These are phyloP conservation scores for Leuciscus idus DNA, from an alignment of 2,113 vertebrate genomes.

Conservation along the genomic window DNA sequence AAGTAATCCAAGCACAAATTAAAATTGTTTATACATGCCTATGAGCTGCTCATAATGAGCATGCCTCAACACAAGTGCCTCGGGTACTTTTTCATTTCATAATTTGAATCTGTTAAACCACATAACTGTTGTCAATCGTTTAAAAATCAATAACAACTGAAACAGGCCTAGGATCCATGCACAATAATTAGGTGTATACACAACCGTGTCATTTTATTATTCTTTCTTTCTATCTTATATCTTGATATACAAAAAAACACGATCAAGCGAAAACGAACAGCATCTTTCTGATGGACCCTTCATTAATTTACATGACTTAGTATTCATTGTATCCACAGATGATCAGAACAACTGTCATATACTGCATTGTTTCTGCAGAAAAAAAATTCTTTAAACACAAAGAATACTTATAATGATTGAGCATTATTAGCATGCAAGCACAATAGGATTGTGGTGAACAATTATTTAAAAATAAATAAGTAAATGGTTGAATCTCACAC, in stretches of 20 bases:
- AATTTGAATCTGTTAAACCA: not conserved
- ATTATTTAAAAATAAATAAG: too few species aligned
- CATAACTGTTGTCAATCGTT: not conserved
- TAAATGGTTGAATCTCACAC: too few species aligned
- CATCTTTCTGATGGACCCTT: not conserved
- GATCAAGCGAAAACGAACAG: not conserved
- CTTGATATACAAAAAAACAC: not conserved
- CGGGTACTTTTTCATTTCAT: not conserved
- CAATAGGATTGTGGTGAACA: too few species aligned
- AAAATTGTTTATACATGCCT: conserved; percentile 6
- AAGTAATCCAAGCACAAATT: not conserved
- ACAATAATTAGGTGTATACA: too few species aligned
- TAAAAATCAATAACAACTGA: not conserved
- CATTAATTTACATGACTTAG: not conserved
- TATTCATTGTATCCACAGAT: not conserved
- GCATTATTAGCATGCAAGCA: too few species aligned
- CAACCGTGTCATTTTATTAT: too few species aligned
- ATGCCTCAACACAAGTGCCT: not conserved
- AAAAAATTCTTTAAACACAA: not conserved
- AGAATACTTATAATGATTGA: too few species aligned
- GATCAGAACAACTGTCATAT: not conserved
- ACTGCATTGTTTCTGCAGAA: not conserved
- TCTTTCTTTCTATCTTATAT: not conserved
- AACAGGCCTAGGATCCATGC: too few species aligned
- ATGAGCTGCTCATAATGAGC: not conserved